Evolutionary conservation across 2,113 vertebrate genomes (phyloP).

Genomic region (Amphilophus citrinellus): DNA sequence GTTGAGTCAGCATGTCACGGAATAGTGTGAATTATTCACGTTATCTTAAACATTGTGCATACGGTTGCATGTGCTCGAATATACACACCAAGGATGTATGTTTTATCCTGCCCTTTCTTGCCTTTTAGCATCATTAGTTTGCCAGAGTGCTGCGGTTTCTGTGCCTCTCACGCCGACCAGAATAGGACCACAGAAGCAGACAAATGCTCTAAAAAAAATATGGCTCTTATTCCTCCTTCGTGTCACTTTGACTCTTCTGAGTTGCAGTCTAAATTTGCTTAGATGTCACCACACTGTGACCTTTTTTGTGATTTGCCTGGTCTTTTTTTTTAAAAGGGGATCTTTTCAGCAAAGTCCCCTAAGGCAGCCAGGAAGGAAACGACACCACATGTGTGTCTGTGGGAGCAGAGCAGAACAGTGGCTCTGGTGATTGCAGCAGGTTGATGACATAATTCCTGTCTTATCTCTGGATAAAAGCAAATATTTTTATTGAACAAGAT

Average conservation of each 20-base stretch:
- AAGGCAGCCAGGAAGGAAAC: conserved; percentile 59
- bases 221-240: background rate
- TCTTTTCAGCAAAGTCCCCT: conserved; percentile 26
- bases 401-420: conserved; percentile 46
- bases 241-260: background rate
- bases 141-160: conserved; percentile 21
- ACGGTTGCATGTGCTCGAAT: conserved; percentile 21
- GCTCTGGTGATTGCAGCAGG: conserved; percentile 25
- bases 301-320: background rate
- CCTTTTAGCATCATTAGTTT: conserved; percentile 30
- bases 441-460: conserved; percentile 63
- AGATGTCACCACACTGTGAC: background rate
- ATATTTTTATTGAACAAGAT: conserved; percentile 53
- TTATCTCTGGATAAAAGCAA: conserved; percentile 64
- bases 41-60: conserved; percentile 11
- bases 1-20: conserved; percentile 13
- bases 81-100: conserved; percentile 14
- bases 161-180: background rate
- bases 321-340: background rate
- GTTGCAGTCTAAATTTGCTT: background rate
- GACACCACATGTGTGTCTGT: conserved; percentile 24
- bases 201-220: background rate
- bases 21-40: conserved; percentile 23
- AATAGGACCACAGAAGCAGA: background rate
- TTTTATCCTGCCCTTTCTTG: conserved; percentile 12